phyloP scores from a whole-genome alignment of 2,113 vertebrate genomes.

The Candoia aspera region DNA sequence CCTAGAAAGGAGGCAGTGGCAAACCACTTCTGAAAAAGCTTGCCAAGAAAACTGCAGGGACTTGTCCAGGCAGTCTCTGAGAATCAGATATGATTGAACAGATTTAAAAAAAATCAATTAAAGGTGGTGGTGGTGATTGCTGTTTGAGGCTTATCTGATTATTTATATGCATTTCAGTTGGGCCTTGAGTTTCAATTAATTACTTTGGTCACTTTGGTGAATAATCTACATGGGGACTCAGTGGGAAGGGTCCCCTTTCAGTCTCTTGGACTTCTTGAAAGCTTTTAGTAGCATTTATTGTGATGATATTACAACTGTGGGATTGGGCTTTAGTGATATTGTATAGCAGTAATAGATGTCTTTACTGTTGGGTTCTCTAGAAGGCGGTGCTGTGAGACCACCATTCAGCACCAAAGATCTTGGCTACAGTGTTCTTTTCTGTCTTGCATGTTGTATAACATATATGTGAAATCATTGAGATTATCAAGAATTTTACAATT shows the following conservation, averaged over 20 bases:
- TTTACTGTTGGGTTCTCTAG: not conserved
- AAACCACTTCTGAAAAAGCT: too few species aligned
- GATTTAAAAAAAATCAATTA: not conserved
- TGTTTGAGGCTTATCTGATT: not conserved
- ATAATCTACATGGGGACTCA: not conserved
- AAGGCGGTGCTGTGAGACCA: not conserved
- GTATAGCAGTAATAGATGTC: not conserved
- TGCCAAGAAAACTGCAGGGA: too few species aligned
- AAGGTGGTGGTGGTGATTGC: not conserved
- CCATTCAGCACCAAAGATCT: not conserved
- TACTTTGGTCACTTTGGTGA: not conserved
- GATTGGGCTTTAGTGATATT: not conserved
- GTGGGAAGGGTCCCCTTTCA: not conserved
- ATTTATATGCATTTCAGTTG: not conserved
- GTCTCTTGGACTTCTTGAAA: not conserved
- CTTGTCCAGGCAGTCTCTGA: too few species aligned
- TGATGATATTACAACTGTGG: not conserved
- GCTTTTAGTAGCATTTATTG: not conserved
- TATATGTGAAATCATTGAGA: not conserved
- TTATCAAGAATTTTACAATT: not conserved
- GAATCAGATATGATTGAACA: too few species aligned
- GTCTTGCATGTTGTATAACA: not conserved
- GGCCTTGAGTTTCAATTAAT: not conserved
- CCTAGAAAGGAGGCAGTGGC: too few species aligned
- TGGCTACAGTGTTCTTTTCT: not conserved